Evolutionary conservation across 1,140 invertebrate species (phyloP).

Genomic region (Drosophila repletoides): DNA sequence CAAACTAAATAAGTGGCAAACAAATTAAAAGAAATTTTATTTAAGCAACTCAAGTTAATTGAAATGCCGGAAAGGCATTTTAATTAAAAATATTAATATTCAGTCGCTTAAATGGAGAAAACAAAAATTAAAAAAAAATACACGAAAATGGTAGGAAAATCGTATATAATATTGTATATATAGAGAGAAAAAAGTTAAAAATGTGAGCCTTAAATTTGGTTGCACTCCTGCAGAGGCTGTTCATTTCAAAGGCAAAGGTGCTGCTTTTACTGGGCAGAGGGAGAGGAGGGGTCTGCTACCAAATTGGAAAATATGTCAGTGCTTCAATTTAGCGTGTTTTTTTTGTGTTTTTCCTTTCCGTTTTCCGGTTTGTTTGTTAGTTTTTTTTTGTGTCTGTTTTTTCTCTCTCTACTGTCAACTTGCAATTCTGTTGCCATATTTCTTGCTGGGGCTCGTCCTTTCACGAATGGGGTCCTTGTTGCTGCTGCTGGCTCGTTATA

Average conservation of each 20-base stretch:
- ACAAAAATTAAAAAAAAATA: neutral
- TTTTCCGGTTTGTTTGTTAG: slow-evolving; percentile 44
- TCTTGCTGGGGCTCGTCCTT: slow-evolving; percentile 28
- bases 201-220: neutral
- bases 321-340: slow-evolving; percentile 51
- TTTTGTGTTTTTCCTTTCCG: slow-evolving; percentile 5
- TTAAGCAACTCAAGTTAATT: too few species aligned
- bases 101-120: too few species aligned
- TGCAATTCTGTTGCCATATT: slow-evolving; percentile 67
- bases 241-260: neutral
- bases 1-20: too few species aligned
- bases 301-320: slow-evolving; percentile 79
- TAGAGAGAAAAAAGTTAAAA: neutral
- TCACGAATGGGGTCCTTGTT: neutral
- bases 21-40: too few species aligned
- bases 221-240: neutral
- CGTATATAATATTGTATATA: neutral
- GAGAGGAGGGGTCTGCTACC: slow-evolving; percentile 34
- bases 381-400: slow-evolving; percentile 12
- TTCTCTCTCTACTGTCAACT: neutral
- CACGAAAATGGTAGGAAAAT: neutral
- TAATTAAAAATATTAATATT: too few species aligned
- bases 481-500: slow-evolving; percentile 14
- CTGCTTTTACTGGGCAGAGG: too few species aligned
- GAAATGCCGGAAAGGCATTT: too few species aligned